These are phyloP conservation scores for Labroides dimidiatus DNA, from an alignment of 2,797 vertebrate genomes.

Conservation along the genomic window DNA sequence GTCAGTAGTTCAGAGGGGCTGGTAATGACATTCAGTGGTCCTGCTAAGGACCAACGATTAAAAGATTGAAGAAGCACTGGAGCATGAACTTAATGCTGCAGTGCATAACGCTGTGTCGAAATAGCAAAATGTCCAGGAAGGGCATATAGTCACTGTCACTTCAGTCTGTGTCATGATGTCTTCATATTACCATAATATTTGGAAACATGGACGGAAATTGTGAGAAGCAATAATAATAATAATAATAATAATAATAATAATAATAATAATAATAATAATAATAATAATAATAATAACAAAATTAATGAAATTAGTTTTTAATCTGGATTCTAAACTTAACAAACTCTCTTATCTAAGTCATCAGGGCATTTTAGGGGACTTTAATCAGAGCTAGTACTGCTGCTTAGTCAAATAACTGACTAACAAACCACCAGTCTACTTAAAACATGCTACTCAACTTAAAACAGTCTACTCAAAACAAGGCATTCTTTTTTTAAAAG, in stretches of 20 bases:
- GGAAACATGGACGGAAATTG: constrained; percentile 55
- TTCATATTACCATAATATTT: constrained; percentile 60
- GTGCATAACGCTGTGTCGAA: constrained; percentile 50
- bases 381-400: too few species aligned
- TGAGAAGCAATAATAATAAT: too few species aligned
- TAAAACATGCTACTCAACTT: too few species aligned
- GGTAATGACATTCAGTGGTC: constrained; percentile 72
- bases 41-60: constrained; percentile 69
- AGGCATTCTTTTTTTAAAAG: too few species aligned
- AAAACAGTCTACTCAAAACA: too few species aligned
- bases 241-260: too few species aligned
- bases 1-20: constrained; percentile 58
- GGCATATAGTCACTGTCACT: constrained; percentile 29
- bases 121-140: constrained; percentile 45
- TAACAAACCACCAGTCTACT: too few species aligned
- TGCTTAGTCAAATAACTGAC: too few species aligned
- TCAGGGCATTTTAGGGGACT: too few species aligned
- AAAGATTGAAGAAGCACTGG: constrained; percentile 57
- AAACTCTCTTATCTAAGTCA: too few species aligned
- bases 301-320: background rate
- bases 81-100: constrained; percentile 52
- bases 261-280: too few species aligned
- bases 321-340: too few species aligned
- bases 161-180: constrained; percentile 57
- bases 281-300: background rate